These are phyloP conservation scores for Thecophora atra DNA, from an alignment of 2,888 invertebrate species.

Conservation along the genomic window DNA sequence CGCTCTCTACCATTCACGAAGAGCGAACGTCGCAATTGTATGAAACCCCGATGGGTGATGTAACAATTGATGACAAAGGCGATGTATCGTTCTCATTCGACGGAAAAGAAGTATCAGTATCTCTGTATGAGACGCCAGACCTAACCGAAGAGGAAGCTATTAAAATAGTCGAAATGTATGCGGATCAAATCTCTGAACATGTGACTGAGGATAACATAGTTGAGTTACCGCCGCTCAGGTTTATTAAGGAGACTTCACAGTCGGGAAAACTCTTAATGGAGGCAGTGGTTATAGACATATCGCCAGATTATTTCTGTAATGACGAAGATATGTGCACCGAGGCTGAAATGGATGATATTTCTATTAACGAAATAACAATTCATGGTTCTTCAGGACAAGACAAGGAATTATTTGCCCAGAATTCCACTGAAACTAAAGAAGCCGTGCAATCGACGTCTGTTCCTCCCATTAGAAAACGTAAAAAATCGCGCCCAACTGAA, in stretches of 20 bases:
- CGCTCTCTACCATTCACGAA: slow-evolving; percentile 89
- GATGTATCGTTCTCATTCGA: slow-evolving; percentile 92
- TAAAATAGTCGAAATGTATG: slow-evolving; percentile 93
- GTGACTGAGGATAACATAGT: slow-evolving; percentile 85
- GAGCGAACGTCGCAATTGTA: slow-evolving; percentile 89
- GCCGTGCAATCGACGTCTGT: slow-evolving; percentile 70
- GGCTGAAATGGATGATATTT: slow-evolving; percentile 86
- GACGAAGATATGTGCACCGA: slow-evolving; percentile 86
- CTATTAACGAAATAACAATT: slow-evolving; percentile 79
- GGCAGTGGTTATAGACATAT: slow-evolving; percentile 89
- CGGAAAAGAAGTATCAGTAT: slow-evolving; percentile 90
- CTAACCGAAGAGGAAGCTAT: slow-evolving; percentile 91
- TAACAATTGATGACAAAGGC: slow-evolving; percentile 82
- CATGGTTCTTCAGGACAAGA: slow-evolving; percentile 69
- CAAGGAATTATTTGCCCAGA: slow-evolving; percentile 65
- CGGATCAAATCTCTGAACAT: slow-evolving; percentile 90
- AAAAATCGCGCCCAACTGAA: slow-evolving; percentile 74
- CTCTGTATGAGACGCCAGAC: slow-evolving; percentile 91
- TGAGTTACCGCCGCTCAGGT: slow-evolving; percentile 86
- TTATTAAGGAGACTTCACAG: slow-evolving; percentile 88
- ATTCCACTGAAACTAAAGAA: slow-evolving; percentile 67
- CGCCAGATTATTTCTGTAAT: slow-evolving; percentile 82
- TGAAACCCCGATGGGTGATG: slow-evolving; percentile 81
- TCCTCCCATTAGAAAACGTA: slow-evolving; percentile 69
- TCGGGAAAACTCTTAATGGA: slow-evolving; percentile 90